phyloP scores from a whole-genome alignment of 2,113 vertebrate species.

The Notarius quadriscutis region DNA sequence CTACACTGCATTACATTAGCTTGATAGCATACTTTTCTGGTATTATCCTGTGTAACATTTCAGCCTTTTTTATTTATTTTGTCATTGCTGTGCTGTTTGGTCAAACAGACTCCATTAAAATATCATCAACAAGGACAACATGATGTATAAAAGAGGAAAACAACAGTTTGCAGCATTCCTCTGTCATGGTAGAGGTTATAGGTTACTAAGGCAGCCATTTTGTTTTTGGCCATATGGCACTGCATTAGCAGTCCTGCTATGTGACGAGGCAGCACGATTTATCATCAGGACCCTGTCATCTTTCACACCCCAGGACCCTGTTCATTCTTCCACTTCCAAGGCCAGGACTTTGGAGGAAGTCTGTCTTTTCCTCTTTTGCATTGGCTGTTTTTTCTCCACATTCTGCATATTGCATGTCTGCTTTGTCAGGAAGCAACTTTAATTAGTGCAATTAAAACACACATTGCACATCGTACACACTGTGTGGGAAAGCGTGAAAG shows the following conservation, averaged over 20 bases:
- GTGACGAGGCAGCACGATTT: slow-evolving; percentile 19
- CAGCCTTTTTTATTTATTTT: not conserved
- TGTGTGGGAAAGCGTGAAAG: not conserved
- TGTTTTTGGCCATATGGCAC: not conserved
- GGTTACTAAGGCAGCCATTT: not conserved
- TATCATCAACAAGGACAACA: too few relatives aligned
- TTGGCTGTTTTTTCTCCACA: not conserved
- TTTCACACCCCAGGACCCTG: slow-evolving; percentile 39
- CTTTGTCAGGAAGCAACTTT: slow-evolving; percentile 25
- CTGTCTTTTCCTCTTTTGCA: not conserved
- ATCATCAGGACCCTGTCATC: slow-evolving; percentile 33
- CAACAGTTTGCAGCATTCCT: not conserved
- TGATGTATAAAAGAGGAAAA: not conserved
- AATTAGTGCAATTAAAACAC: slow-evolving; percentile 54
- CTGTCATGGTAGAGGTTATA: slow-evolving; percentile 1
- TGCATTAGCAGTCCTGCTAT: slow-evolving; percentile 19
- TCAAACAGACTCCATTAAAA: not conserved
- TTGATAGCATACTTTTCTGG: not conserved
- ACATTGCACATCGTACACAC: not conserved
- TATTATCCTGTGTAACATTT: not conserved
- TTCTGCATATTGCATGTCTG: slow-evolving; percentile 1
- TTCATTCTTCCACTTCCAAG: slow-evolving; percentile 3
- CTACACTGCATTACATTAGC: not conserved
- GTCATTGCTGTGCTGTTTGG: not conserved
- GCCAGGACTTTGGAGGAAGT: slow-evolving; percentile 9